Base-by-base conservation (phyloP, 1,140 invertebrate species). In the Macrotrachela quadricornifera region DNA sequence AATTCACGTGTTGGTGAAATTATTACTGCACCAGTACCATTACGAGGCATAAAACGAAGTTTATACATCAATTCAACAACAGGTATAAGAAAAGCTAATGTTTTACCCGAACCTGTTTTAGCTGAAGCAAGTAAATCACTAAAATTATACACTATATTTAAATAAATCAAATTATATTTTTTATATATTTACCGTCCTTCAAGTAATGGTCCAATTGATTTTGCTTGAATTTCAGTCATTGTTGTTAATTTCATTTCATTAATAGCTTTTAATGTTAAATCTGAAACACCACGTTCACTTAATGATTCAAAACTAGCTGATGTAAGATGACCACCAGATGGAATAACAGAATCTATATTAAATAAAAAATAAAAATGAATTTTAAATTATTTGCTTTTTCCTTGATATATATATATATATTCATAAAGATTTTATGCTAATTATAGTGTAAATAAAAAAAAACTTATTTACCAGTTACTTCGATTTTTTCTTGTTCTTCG, bases 141-240 rank as follows among this genome's bases (percentile, higher is more conserved):
- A 54, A 30, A 30, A 30, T n/a, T n/a, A n/a, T n/a, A n/a, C n/a
- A 30, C 21, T 4, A 30, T 30, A 30, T 4, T 30, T 30, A 30
- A 4, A 4, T 4, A 30, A 30, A 30, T n/a, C n/a, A 30, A 4
- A 30, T 30, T 30, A 4, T 30, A 30, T 30, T 2, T 4, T 4
- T 30, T 8, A 30, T 4, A 30, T 30, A 30, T 30, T 30, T 30
- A 30, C 21, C 21, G 21, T 30, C 90, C 88, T 72, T 96, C 85
- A 10, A 99, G 65, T 47, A 97, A 70, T 18, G 82, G 78, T 15
- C 87, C 86, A 63, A 99, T 88, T 0, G 84, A 73, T 64, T 81
- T 81, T 0, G 84, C 79, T 60, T 97, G 90, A 62, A 99, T 96
- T 73, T 94, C 84, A 16, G 91, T 97, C 85, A 99, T 88, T 15